A percentile compares a stretch with the other conserved stretches of the same genome.
Conservation (phyloP, 1,140 invertebrate genomes). For the Drosophila gunungcola region DNA sequence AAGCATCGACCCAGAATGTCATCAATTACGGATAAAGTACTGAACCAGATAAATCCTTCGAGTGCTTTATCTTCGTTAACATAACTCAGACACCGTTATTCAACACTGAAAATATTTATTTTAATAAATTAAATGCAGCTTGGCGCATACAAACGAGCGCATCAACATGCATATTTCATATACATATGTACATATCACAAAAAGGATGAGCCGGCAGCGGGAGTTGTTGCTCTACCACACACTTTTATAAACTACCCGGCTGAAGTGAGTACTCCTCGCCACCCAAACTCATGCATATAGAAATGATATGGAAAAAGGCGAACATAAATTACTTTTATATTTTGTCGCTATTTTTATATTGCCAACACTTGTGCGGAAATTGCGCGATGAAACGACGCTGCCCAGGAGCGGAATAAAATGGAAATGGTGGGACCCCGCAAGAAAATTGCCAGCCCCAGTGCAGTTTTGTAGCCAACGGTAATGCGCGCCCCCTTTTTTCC, state of each 20-base stretch:
- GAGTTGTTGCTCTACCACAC: slow-evolving; percentile 12
- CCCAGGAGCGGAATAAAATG: slow-evolving; percentile 51
- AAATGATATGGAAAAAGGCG: slow-evolving; percentile 75
- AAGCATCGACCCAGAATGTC: neutral
- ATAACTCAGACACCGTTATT: slow-evolving; percentile 19
- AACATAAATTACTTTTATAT: slow-evolving; percentile 83
- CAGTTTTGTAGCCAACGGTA: slow-evolving; percentile 70
- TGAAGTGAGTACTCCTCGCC: slow-evolving; percentile 4
- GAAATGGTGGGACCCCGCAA: slow-evolving; percentile 48
- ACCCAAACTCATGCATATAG: slow-evolving; percentile 50
- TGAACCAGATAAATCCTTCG: neutral
- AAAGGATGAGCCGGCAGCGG: slow-evolving; percentile 18
- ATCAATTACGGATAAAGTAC: slow-evolving; percentile 4
- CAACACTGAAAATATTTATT: slow-evolving; percentile 62
- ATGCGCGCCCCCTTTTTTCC: slow-evolving; percentile 3
- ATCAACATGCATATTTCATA: slow-evolving; percentile 78
- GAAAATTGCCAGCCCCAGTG: slow-evolving; percentile 64
- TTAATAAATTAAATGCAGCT: slow-evolving; percentile 79
- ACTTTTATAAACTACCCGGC: slow-evolving; percentile 62
- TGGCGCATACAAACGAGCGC: slow-evolving; percentile 74
- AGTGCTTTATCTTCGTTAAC: slow-evolving; percentile 5
- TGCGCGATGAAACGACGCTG: slow-evolving; percentile 73
- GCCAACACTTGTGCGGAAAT: slow-evolving; percentile 83
- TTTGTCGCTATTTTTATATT: slow-evolving; percentile 83
- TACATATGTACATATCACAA: too few species aligned